Evolutionary conservation across 2,888 invertebrate species (phyloP).

Genomic region (Idaea biselata): DNA sequence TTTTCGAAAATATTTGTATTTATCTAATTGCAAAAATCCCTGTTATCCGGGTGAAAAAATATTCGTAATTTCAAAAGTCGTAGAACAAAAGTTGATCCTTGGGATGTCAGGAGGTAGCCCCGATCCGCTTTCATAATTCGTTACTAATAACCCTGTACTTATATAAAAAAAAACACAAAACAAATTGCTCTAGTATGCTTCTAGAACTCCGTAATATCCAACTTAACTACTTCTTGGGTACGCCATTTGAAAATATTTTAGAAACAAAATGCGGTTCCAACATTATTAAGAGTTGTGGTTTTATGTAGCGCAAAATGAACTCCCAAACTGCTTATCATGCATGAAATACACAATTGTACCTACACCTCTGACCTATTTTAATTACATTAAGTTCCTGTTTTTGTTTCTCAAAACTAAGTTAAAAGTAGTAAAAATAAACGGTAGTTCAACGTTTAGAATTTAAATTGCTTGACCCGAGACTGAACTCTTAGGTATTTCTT

Average conservation of each 20-base stretch:
- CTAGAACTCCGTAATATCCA: neutral
- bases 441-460: neutral
- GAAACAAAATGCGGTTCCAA: neutral
- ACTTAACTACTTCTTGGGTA: neutral
- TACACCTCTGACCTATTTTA: neutral
- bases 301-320: neutral
- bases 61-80: too few species aligned
- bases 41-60: too few species aligned
- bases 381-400: neutral
- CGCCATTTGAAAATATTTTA: neutral
- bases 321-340: neutral
- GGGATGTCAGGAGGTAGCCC: too few species aligned
- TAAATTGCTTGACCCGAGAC: neutral
- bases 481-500: constrained; percentile 13
- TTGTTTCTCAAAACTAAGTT: neutral
- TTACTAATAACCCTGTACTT: too few species aligned
- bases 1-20: too few species aligned
- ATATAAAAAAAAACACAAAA: neutral
- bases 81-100: too few species aligned
- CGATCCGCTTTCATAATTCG: too few species aligned
- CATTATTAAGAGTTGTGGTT: neutral
- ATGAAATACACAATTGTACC: neutral
- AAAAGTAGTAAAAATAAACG: neutral
- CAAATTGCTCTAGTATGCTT: neutral
- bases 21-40: too few species aligned